Base-by-base conservation (phyloP, 1,140 invertebrate genomes). In the Aleiodes sp. region DNA sequence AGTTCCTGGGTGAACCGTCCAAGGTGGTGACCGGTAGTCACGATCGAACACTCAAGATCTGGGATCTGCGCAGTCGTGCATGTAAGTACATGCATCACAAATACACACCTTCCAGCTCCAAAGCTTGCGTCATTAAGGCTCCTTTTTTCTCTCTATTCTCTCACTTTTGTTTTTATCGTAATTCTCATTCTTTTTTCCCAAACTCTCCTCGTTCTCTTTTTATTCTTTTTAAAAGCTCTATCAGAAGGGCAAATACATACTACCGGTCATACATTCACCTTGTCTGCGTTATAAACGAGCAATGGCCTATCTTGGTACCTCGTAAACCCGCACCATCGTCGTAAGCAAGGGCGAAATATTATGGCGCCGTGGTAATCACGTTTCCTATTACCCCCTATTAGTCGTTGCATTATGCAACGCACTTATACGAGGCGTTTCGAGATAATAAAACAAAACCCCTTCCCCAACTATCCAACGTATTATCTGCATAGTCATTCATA, bases 1-100 rank as follows among this genome's bases (percentile, higher is more conserved):
- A 96, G 87, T 98, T 98, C 87, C 89, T 97, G 72, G 94, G 93
- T 60, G 94, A 97, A 76, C 90, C 92, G 21, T 91, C 91, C 57
- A 96, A 96, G 88, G 94, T 96, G 59, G 96, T 97, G 71, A 96
- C 94, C 14, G 96, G 96, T 62, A 96, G 95, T 85, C 93, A 98
- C 86, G 98, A 99, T 87, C 90, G 97, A 73, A 98, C 97, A 29
- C 86, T 99, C 24, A 99, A 99, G 90, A 92, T 99, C 75, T 99
- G 97, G 97, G 97, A 99, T 86, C 89, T 99, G 21, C 89, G 93
- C 73, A 96, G 93, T 87, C 91, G 92, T 88, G 94, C 94, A 72
- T 98, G 97, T 96, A 88, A 94, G 94, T 93, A 56, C 46, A 52
- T 52, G 46, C 46, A 52, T 52, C 46, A 52, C 46, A 52, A 16